A percentile compares a stretch with the other conserved stretches of the same genome.
Evolutionary conservation across 1,140 invertebrate genomes (phyloP).

Genomic region (Phymastichus coffea): DNA sequence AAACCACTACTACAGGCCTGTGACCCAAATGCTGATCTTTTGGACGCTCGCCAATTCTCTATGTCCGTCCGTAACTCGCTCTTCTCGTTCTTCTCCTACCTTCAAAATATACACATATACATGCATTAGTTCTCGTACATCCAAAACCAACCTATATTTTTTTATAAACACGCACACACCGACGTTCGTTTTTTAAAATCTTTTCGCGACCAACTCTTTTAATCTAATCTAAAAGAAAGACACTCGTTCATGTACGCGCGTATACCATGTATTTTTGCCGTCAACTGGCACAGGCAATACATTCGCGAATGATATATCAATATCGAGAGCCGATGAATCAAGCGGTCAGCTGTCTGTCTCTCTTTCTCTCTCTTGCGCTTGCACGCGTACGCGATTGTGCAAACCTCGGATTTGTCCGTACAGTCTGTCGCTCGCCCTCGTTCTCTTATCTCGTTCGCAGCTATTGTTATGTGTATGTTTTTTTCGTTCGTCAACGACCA

Average conservation of each 20-base stretch:
- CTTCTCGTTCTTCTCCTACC: too few species aligned
- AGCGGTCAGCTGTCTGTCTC: slow-evolving; percentile 32
- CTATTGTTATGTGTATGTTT: too few species aligned
- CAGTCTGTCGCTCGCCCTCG: background rate
- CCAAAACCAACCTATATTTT: too few species aligned
- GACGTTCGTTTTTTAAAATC: too few species aligned
- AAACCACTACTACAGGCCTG: too few species aligned
- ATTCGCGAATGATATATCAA: slow-evolving; percentile 32
- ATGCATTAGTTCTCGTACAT: background rate
- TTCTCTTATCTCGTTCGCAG: background rate
- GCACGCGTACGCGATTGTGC: slow-evolving; percentile 2
- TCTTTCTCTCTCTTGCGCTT: too few species aligned
- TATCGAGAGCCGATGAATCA: slow-evolving; percentile 38
- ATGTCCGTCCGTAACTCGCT: slow-evolving; percentile 34
- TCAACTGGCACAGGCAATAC: too few species aligned
- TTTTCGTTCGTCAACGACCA: too few species aligned
- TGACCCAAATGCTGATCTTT: slow-evolving; percentile 47
- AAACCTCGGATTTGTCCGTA: slow-evolving; percentile 1
- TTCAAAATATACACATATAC: background rate
- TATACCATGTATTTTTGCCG: too few species aligned
- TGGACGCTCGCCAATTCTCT: slow-evolving; percentile 44
- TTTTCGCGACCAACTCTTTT: background rate
- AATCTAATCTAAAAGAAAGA: too few species aligned
- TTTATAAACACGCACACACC: too few species aligned
- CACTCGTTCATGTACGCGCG: too few species aligned